Percentiles rank a stretch among this genome's conserved stretches.
Evolutionary conservation across 2,797 vertebrate species (phyloP).

Genomic region (Carapus acus): DNA sequence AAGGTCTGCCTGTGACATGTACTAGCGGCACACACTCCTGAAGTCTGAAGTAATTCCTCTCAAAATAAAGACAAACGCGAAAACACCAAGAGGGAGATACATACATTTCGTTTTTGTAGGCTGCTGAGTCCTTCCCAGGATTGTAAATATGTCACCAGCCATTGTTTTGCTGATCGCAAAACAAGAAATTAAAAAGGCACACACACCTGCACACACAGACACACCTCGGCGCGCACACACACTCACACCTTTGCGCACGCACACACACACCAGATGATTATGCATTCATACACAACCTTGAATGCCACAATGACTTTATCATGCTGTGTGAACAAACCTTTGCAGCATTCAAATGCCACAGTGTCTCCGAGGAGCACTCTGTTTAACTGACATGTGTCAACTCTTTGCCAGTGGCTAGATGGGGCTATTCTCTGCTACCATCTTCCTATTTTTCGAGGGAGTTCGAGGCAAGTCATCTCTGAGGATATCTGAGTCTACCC

Average conservation of each 20-base stretch:
- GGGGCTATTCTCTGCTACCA: constrained; percentile 37
- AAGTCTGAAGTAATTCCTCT: background rate
- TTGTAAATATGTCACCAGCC: background rate
- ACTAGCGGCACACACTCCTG: background rate
- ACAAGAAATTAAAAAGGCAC: too few relatives aligned
- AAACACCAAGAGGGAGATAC: background rate
- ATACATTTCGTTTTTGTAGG: background rate
- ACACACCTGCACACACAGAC: too few relatives aligned
- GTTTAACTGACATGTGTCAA: constrained; percentile 58
- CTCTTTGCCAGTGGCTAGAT: constrained; percentile 52
- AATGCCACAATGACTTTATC: constrained; percentile 37
- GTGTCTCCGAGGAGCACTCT: constrained; percentile 42
- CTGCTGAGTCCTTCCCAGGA: background rate
- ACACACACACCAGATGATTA: constrained; percentile 2
- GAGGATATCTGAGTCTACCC: constrained; percentile 12
- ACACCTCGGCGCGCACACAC: constrained; percentile 11
- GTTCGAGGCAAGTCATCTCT: constrained; percentile 27
- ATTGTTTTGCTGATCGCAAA: too few relatives aligned
- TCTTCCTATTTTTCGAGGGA: constrained; percentile 32
- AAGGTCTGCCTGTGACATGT: background rate
- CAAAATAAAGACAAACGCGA: background rate
- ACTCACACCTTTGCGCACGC: background rate
- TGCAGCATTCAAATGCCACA: constrained; percentile 56
- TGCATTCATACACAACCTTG: constrained; percentile 17
- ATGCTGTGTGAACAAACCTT: constrained; percentile 31